These are phyloP conservation scores for Camptogramma bilineatum DNA, from an alignment of 2,888 invertebrate species.

Conservation along the genomic window DNA sequence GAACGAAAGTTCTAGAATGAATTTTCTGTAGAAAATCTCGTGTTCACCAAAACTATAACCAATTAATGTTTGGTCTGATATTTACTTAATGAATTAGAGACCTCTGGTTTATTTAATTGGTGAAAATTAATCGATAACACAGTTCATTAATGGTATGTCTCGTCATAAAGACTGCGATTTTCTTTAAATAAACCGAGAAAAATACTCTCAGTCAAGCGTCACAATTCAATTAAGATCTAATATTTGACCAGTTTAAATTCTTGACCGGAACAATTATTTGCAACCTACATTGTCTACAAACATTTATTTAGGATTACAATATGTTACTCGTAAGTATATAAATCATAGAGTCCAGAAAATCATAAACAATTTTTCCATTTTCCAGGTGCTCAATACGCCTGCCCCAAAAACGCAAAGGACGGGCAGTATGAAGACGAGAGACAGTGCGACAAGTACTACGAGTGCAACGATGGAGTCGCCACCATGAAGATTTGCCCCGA, in stretches of 20 bases:
- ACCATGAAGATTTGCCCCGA: slow-evolving; percentile 93
- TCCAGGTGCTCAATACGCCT: slow-evolving; percentile 88
- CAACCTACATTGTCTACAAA: too few species aligned
- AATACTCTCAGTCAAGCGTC: too few species aligned
- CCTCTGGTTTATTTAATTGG: not conserved
- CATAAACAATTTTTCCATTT: slow-evolving; percentile 37
- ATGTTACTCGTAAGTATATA: too few species aligned
- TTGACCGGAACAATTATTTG: too few species aligned
- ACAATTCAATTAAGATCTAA: too few species aligned
- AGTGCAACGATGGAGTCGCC: slow-evolving; percentile 90
- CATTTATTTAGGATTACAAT: too few species aligned
- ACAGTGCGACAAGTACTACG: slow-evolving; percentile 95
- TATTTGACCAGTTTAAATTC: too few species aligned
- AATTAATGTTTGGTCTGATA: not conserved
- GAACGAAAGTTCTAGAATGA: not conserved
- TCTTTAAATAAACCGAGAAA: too few species aligned
- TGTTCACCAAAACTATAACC: not conserved
- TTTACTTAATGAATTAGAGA: not conserved
- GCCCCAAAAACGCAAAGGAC: slow-evolving; percentile 88
- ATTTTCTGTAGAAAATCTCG: not conserved
- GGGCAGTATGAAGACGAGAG: slow-evolving; percentile 92
- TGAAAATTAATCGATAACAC: not conserved
- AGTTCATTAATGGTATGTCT: not conserved
- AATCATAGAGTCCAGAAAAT: not conserved
- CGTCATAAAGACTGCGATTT: too few species aligned